Percentiles rank a stretch among this genome's conserved stretches.
These are phyloP conservation scores for Anolis apletophallus DNA, from an alignment of 2,797 vertebrate species.

Conservation along the genomic window DNA sequence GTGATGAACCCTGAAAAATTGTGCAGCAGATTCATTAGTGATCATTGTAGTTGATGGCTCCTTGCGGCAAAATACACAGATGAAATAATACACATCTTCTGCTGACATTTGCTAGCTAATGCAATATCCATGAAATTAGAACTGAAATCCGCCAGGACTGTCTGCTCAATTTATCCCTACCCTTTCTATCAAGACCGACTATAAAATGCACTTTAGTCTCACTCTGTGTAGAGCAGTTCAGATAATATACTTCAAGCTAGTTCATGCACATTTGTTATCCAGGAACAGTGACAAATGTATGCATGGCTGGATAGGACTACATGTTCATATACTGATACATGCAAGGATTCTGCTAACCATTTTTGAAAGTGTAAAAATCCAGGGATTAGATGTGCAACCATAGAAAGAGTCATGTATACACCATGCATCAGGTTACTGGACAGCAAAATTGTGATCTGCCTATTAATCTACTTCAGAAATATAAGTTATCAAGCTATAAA, in stretches of 20 bases:
- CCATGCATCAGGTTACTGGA: not conserved
- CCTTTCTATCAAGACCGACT: slow-evolving; percentile 47
- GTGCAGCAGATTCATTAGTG: slow-evolving; percentile 60
- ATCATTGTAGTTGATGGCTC: slow-evolving; percentile 56
- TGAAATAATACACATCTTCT: slow-evolving; percentile 49
- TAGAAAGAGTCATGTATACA: not conserved
- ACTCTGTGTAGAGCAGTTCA: slow-evolving; percentile 38
- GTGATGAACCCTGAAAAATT: slow-evolving; percentile 59
- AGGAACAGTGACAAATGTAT: slow-evolving; percentile 1
- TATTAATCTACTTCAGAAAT: slow-evolving; percentile 15
- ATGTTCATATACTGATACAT: not conserved
- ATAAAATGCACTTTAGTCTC: slow-evolving; percentile 45
- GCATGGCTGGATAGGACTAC: not conserved
- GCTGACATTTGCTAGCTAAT: slow-evolving; percentile 62
- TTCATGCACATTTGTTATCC: slow-evolving; percentile 12
- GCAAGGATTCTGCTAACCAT: not conserved
- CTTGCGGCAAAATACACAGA: slow-evolving; percentile 63
- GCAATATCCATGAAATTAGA: slow-evolving; percentile 55
- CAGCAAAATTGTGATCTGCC: not conserved
- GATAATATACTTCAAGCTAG: slow-evolving; percentile 10
- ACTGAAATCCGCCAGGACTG: slow-evolving; percentile 58
- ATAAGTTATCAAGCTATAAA: not conserved
- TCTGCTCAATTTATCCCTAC: slow-evolving; percentile 54
- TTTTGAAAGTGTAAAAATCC: not conserved
- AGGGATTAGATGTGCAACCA: not conserved